Evolutionary conservation across 92 coral and sea anemone species (phyloP).

Genomic region (Umimayanthus kanabou): DNA sequence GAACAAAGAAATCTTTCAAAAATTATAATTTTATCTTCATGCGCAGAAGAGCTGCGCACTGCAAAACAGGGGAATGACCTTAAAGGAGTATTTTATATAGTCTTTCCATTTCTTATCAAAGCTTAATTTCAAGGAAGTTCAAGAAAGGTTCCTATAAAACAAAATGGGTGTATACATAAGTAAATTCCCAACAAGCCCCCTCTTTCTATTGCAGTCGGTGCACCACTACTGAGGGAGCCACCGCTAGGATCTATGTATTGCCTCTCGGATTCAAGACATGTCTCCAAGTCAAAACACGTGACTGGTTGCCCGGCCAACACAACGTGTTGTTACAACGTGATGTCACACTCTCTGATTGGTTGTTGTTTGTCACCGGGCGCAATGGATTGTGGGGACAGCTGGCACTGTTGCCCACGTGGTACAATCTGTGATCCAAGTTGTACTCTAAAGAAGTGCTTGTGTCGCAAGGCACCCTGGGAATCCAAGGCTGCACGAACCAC

Average conservation of each 20-base stretch:
- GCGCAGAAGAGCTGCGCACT: too few species aligned
- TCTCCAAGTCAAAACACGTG: conserved; percentile 22
- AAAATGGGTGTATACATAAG: too few species aligned
- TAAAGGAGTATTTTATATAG: too few species aligned
- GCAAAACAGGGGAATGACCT: too few species aligned
- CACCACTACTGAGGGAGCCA: conserved; percentile 2
- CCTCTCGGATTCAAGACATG: conserved; percentile 30
- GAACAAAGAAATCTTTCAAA: too few species aligned
- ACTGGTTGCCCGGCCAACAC: conserved; percentile 67
- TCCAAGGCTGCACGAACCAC: conserved; percentile 53
- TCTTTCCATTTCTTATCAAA: too few species aligned
- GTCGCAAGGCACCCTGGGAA: conserved; percentile 76
- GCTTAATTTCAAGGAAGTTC: too few species aligned
- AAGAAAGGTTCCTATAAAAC: too few species aligned
- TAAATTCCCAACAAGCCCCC: neutral
- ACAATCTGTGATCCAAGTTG: conserved; percentile 68
- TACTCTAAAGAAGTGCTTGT: conserved; percentile 47
- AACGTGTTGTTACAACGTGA: conserved; percentile 60
- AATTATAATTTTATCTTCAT: too few species aligned
- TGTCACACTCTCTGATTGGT: conserved; percentile 64
- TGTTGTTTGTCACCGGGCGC: conserved; percentile 67
- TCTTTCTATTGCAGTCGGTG: neutral
- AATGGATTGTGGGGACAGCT: conserved; percentile 74
- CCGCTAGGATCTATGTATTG: conserved; percentile 35
- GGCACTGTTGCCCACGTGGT: conserved; percentile 79